phyloP scores from a whole-genome alignment of 2,888 invertebrate genomes.

The Drosophila recens region DNA sequence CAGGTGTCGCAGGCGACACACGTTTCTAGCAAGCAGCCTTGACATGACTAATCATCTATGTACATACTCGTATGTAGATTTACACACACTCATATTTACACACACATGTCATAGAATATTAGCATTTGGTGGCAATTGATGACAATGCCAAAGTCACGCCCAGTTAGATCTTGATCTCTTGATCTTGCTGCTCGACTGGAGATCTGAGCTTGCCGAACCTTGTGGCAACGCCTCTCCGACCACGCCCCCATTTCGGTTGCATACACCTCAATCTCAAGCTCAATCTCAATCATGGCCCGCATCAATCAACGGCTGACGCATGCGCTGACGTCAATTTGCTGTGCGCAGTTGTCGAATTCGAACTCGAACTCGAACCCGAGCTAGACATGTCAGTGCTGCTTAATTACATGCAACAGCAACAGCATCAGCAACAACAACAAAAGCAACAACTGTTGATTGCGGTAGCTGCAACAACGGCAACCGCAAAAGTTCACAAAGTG shows the following conservation, averaged over 20 bases:
- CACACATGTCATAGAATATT: slow-evolving; percentile 45
- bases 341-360: slow-evolving; percentile 63
- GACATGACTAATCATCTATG: slow-evolving; percentile 24
- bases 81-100: slow-evolving; percentile 27
- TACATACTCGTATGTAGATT: slow-evolving; percentile 2
- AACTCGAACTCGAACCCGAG: slow-evolving; percentile 54
- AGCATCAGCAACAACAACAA: slow-evolving; percentile 34
- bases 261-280: neutral
- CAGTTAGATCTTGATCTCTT: slow-evolving; percentile 51
- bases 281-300: slow-evolving; percentile 13
- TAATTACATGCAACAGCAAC: slow-evolving; percentile 70
- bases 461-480: slow-evolving; percentile 45
- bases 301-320: slow-evolving; percentile 67
- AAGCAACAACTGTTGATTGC: slow-evolving; percentile 56
- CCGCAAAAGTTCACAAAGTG: slow-evolving; percentile 70
- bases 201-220: slow-evolving; percentile 57
- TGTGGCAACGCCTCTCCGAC: slow-evolving; percentile 23
- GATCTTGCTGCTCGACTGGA: slow-evolving; percentile 31
- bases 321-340: slow-evolving; percentile 76
- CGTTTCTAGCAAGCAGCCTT: slow-evolving; percentile 67
- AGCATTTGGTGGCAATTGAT: slow-evolving; percentile 40
- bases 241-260: neutral
- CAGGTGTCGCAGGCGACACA: too few species aligned
- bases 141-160: slow-evolving; percentile 76
- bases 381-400: slow-evolving; percentile 80